A percentile compares a stretch with the other conserved stretches of the same genome.
These are phyloP conservation scores for Tangara arthus DNA, from an alignment of 2,797 vertebrate species.

Conservation along the genomic window DNA sequence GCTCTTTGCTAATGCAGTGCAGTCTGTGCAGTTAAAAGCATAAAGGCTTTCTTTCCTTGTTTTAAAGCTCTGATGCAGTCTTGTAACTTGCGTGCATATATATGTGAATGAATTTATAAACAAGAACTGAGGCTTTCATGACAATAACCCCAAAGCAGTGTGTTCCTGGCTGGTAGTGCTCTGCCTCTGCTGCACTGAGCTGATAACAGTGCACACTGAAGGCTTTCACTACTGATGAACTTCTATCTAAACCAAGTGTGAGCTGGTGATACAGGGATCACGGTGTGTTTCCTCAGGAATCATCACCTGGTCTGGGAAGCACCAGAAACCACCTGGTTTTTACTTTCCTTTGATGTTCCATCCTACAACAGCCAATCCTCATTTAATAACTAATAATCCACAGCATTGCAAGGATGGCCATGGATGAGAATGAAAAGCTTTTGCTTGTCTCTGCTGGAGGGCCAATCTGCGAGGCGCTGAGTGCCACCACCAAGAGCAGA, in stretches of 20 bases:
- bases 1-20: not conserved
- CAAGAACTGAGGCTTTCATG: fast-evolving
- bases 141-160: not conserved
- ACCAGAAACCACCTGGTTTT: not conserved
- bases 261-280: not conserved
- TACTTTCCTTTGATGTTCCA: not conserved
- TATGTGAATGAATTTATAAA: not conserved
- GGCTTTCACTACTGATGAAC: not conserved
- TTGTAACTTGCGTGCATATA: not conserved
- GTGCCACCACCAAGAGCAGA: fast-evolving
- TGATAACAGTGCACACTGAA: not conserved
- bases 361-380: not conserved
- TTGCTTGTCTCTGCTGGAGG: not conserved
- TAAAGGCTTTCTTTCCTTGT: not conserved
- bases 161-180: not conserved
- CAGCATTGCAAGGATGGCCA: not conserved
- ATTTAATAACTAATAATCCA: not conserved
- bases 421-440: not conserved
- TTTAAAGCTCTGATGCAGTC: not conserved
- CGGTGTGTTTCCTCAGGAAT: not conserved
- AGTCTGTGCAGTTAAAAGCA: not conserved
- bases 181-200: not conserved
- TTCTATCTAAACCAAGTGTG: not conserved
- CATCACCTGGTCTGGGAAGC: not conserved
- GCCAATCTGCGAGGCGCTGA: not conserved